Percentiles rank a stretch among this genome's conserved stretches.
These are phyloP conservation scores for Carettochelys insculpta DNA, from an alignment of 2,113 vertebrate genomes.

Conservation along the genomic window DNA sequence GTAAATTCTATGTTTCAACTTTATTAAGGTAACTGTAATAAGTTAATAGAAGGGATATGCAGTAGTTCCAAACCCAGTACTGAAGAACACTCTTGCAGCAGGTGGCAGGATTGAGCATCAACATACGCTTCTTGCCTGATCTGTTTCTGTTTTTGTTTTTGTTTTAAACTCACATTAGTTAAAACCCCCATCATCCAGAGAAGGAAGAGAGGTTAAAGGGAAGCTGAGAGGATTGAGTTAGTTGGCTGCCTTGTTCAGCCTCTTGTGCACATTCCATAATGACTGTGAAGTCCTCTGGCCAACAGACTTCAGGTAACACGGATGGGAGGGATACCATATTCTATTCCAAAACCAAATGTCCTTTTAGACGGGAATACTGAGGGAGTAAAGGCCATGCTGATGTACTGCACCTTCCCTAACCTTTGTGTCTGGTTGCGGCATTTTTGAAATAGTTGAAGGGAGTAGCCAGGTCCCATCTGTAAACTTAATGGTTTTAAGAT, in stretches of 20 bases:
- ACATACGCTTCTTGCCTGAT: not conserved
- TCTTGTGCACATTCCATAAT: not conserved
- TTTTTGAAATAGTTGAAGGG: not conserved
- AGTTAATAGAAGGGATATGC: not conserved
- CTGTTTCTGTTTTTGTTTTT: not conserved
- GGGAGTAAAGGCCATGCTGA: not conserved
- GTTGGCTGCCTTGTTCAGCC: not conserved
- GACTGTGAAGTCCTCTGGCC: not conserved
- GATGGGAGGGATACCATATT: not conserved
- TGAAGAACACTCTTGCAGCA: not conserved
- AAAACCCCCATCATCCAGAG: not conserved
- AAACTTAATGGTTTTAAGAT: not conserved
- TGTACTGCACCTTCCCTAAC: not conserved
- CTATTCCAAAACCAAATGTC: not conserved
- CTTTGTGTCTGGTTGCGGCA: not conserved
- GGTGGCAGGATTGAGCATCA: not conserved
- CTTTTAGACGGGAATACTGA: not conserved
- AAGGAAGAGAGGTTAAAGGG: not conserved
- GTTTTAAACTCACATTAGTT: not conserved
- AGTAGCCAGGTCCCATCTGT: not conserved
- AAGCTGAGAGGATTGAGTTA: not conserved
- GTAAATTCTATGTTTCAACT: no score
- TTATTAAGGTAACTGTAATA: not conserved
- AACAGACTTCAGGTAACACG: not conserved
- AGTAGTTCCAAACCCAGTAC: not conserved